Evolutionary conservation across 2,888 invertebrate species (phyloP), one percentile per base, ranked within the genome.

Genomic region (Eurytoma californica): DNA sequence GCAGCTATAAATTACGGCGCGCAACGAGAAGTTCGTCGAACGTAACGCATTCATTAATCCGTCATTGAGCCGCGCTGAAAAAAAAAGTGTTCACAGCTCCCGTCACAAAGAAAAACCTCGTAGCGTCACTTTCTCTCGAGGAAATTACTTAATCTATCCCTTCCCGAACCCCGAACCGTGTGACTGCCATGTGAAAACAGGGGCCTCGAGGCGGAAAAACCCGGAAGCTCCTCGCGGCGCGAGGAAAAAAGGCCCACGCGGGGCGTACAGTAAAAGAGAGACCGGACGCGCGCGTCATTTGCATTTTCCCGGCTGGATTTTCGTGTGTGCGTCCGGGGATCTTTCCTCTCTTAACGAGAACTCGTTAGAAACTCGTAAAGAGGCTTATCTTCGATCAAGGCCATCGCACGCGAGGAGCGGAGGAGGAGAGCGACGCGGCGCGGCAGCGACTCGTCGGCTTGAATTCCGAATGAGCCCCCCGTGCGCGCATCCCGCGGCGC

Each of bases 301-400:
- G 80, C 80, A 79, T 79, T 79, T 30, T 78, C 68, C 79, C 68
- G 77, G 72, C 75, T 72, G 66, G 72, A 73, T 65, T 72, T 72
- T 72, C 61, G 72, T 72, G 30, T 24, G 58, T 20, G 12, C 13
- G 58, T 58, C 20, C 18, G 67, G 28, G 16, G n/a, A 39, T 63
- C 53, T 61, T 47, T 68, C 9, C 9, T 53, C 47, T 55, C 24
- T 58, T 80, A 80, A 80, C 77, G 80, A 77, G 74, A 75, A 72
- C 80, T 80, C 77, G 77, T 80, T 80, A 80, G 77, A 80, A 80
- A 77, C 80, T 77, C 74, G 77, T 80, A 77, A 80, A 77, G 77
- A 63, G 28, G 78, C 75, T 80, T 80, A 80, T 80, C 78, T 78
- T 5, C 60, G 78, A 80, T 80, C 80, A 70, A 80, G 78, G 80